Conservation (phyloP, 2,113 vertebrate genomes). For the Zosterops borbonicus region DNA sequence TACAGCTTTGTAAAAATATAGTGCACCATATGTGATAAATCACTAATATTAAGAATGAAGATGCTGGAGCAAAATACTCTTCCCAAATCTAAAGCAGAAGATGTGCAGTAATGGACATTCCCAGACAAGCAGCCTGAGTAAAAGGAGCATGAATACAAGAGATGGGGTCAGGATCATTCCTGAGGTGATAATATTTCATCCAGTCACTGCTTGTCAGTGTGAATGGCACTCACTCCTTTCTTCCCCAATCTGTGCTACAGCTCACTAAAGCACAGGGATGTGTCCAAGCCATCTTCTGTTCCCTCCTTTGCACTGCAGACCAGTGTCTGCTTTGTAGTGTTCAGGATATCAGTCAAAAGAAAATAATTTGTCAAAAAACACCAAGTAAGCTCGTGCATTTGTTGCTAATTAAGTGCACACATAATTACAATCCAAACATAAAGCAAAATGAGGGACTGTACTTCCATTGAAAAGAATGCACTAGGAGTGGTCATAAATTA, state of each 20-base stretch:
- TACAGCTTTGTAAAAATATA: conserved; percentile 54
- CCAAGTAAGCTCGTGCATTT: background rate
- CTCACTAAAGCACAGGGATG: background rate
- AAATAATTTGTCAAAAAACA: background rate
- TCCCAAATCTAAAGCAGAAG: conserved; percentile 2
- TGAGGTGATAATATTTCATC: background rate
- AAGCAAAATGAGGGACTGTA: background rate
- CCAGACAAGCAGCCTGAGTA: background rate
- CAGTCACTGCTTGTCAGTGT: background rate
- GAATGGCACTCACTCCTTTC: background rate
- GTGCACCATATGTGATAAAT: conserved; percentile 55
- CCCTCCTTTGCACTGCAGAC: background rate
- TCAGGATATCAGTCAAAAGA: background rate
- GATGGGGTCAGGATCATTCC: background rate
- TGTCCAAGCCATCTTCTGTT: background rate
- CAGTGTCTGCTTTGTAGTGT: background rate
- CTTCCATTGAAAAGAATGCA: background rate
- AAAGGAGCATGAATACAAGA: background rate
- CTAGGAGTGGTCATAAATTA: background rate
- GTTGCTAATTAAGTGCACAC: background rate
- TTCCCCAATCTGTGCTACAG: background rate
- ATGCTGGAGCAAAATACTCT: conserved; percentile 6
- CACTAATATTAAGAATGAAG: conserved; percentile 59
- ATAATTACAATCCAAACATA: background rate
- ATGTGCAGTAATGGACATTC: background rate